Evolutionary conservation across 2,113 vertebrate species (phyloP).

Genomic region (Probosciger aterrimus): DNA sequence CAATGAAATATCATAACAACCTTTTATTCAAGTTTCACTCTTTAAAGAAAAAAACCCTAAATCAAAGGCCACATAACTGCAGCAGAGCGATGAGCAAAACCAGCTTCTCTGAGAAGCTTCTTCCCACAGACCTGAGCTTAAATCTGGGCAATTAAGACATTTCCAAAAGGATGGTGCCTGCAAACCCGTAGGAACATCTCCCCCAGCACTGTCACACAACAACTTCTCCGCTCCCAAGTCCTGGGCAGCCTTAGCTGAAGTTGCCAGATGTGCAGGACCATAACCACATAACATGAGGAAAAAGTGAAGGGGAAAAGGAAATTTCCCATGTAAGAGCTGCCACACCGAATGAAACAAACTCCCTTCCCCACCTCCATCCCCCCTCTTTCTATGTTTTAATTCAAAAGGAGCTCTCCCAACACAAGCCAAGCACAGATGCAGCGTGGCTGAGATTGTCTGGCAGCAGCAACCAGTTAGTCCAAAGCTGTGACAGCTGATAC

Average conservation of each 20-base stretch:
- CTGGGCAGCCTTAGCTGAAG: background rate
- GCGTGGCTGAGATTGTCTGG: background rate
- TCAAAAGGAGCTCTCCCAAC: rapidly evolving
- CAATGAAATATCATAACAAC: background rate
- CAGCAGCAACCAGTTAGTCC: background rate
- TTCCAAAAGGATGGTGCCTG: background rate
- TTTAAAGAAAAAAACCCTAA: background rate
- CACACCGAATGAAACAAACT: background rate
- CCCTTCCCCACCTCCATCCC: background rate
- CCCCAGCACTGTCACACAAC: background rate
- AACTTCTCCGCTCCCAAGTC: background rate
- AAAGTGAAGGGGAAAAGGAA: background rate
- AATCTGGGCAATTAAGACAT: background rate
- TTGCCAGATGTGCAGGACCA: background rate
- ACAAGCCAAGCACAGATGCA: background rate
- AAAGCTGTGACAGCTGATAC: background rate
- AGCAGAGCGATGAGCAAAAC: background rate
- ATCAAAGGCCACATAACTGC: background rate
- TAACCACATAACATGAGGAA: background rate
- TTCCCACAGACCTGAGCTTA: background rate
- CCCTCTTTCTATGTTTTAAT: background rate
- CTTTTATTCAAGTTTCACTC: background rate
- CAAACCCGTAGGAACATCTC: background rate
- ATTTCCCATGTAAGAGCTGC: background rate
- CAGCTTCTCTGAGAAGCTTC: background rate